A percentile compares a stretch with the other conserved stretches of the same genome.
These are phyloP conservation scores for Nibea coibor DNA, from an alignment of 2,113 vertebrate genomes.

Conservation along the genomic window DNA sequence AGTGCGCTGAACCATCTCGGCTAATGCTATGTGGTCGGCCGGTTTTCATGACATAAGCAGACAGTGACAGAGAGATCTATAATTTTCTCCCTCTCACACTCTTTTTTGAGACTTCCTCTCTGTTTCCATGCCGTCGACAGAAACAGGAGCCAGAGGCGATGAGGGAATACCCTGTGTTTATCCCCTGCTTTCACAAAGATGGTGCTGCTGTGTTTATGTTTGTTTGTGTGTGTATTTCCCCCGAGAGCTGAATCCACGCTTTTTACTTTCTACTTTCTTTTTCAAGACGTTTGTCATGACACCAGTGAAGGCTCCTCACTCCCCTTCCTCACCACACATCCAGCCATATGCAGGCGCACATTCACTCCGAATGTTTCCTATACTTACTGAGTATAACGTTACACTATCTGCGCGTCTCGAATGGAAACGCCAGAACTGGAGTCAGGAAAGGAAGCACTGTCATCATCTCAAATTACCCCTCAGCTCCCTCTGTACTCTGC, in stretches of 20 bases:
- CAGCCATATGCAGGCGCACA: neutral
- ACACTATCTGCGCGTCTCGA: conserved; percentile 6
- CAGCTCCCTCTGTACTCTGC: conserved; percentile 26
- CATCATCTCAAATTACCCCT: conserved; percentile 63
- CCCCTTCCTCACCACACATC: neutral
- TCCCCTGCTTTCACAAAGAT: conserved; percentile 31
- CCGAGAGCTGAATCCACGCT: neutral
- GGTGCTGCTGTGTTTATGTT: conserved; percentile 20
- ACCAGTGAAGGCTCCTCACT: neutral
- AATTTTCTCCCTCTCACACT: conserved; percentile 72
- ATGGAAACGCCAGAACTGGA: conserved; percentile 47
- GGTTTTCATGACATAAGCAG: conserved; percentile 77
- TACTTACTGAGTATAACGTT: conserved; percentile 21
- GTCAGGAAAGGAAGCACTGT: conserved; percentile 40
- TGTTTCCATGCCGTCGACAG: conserved; percentile 69
- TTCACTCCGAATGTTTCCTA: conserved; percentile 8
- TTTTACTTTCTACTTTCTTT: neutral
- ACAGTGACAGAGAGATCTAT: conserved; percentile 71
- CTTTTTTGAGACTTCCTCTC: conserved; percentile 65
- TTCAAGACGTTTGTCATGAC: conserved; percentile 1
- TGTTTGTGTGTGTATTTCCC: neutral
- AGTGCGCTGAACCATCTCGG: conserved; percentile 36
- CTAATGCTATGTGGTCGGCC: conserved; percentile 63
- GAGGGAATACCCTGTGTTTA: conserved; percentile 71
- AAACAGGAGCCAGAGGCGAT: conserved; percentile 63